Evolutionary conservation across 1,140 invertebrate genomes (phyloP).

Genomic region (Uloborus diversus): DNA sequence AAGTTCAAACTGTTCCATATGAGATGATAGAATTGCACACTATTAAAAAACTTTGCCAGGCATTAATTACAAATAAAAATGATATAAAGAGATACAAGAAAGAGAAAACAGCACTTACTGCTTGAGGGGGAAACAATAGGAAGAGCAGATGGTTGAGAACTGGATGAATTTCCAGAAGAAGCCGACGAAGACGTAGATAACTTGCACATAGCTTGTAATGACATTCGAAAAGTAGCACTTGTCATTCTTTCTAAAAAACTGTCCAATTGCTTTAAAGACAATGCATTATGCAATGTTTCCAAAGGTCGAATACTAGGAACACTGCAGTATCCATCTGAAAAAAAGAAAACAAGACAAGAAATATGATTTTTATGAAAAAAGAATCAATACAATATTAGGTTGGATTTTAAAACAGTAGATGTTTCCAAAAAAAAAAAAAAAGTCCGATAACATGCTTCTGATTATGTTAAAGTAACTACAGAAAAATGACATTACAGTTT

Average conservation of each 20-base stretch:
- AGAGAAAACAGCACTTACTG: conserved; percentile 47
- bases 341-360: background rate
- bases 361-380: background rate
- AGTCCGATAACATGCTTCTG: too few relatives aligned
- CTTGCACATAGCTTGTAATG: conserved; percentile 59
- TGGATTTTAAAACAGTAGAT: too few relatives aligned
- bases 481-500: too few relatives aligned
- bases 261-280: conserved; percentile 90
- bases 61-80: background rate
- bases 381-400: background rate
- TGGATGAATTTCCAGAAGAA: conserved; percentile 8
- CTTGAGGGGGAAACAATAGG: conserved; percentile 57
- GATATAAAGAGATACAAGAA: background rate
- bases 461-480: too few relatives aligned
- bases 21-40: too few relatives aligned
- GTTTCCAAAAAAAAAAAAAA: too few relatives aligned
- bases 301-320: conserved; percentile 92
- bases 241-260: conserved; percentile 86
- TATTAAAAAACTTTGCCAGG: too few relatives aligned
- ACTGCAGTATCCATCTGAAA: conserved; percentile 80
- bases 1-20: too few relatives aligned
- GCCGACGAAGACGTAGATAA: conserved; percentile 34
- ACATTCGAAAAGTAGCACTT: conserved; percentile 63
- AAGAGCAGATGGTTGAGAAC: conserved; percentile 34
- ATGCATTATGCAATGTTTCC: conserved; percentile 94